phyloP scores from a whole-genome alignment of 1,140 invertebrate species.

The Lordiphosa mommai region DNA sequence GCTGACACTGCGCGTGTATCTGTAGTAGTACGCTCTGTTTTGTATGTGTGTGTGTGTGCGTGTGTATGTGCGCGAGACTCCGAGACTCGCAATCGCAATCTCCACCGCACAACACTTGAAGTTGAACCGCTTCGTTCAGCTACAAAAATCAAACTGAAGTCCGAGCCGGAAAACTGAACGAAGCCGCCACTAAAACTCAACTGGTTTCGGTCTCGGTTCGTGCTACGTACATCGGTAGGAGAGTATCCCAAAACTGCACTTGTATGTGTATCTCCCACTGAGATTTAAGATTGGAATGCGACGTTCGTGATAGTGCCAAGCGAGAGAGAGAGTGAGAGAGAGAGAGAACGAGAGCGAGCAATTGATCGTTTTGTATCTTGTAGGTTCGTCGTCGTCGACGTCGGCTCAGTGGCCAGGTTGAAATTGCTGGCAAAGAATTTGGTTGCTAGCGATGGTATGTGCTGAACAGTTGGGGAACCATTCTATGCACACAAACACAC shows the following conservation, averaged over 20 bases:
- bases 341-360: slow-evolving; percentile 10
- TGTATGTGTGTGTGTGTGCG: slow-evolving; percentile 21
- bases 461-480: background rate
- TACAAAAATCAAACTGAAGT: slow-evolving; percentile 65
- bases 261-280: slow-evolving; percentile 56
- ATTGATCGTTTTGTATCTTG: slow-evolving; percentile 40
- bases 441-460: slow-evolving; percentile 36
- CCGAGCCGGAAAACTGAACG: slow-evolving; percentile 28
- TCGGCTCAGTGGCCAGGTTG: slow-evolving; percentile 42
- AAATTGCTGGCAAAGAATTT: slow-evolving; percentile 52
- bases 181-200: slow-evolving; percentile 14
- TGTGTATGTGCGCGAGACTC: slow-evolving; percentile 2
- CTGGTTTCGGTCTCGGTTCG: slow-evolving; percentile 3
- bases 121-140: slow-evolving; percentile 62
- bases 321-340: slow-evolving; percentile 15
- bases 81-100: too few species aligned
- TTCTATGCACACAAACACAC: slow-evolving; percentile 5
- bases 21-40: background rate
- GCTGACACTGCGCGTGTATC: slow-evolving; percentile 29
- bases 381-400: slow-evolving; percentile 17
- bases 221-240: background rate
- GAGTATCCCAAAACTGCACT: slow-evolving; percentile 1
- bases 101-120: slow-evolving; percentile 17
- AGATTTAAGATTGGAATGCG: slow-evolving; percentile 76
- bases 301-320: slow-evolving; percentile 39